phyloP scores from a whole-genome alignment of 1,140 invertebrate genomes.

The Grapholita molesta region DNA sequence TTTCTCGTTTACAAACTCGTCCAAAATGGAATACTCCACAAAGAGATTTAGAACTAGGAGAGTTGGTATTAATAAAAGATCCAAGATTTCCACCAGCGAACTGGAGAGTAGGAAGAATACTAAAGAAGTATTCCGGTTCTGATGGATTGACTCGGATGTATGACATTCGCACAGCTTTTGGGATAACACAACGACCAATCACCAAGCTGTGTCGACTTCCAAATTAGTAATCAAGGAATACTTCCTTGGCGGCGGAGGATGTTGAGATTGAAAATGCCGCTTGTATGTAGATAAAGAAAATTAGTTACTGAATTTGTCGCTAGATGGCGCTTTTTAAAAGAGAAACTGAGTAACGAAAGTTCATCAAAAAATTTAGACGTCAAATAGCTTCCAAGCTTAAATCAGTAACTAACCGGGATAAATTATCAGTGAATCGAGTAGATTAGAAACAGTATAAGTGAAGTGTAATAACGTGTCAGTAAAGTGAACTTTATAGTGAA shows the following conservation, averaged over 20 bases:
- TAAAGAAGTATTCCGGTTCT: not conserved
- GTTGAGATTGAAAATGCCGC: constrained; percentile 27
- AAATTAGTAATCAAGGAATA: not conserved
- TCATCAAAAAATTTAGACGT: too few species aligned
- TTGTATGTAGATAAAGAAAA: too few species aligned
- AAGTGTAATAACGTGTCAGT: too few species aligned
- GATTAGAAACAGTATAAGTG: too few species aligned
- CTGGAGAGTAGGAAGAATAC: not conserved
- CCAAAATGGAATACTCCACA: not conserved
- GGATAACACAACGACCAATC: not conserved
- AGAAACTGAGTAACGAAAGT: too few species aligned
- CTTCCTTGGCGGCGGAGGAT: constrained; percentile 27
- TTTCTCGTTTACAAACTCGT: not conserved
- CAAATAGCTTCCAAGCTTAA: too few species aligned
- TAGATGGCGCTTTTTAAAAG: too few species aligned
- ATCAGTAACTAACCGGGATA: too few species aligned
- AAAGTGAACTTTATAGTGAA: too few species aligned
- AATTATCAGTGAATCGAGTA: too few species aligned
- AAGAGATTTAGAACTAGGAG: not conserved
- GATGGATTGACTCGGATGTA: not conserved
- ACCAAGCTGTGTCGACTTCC: not conserved
- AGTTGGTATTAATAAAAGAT: not conserved
- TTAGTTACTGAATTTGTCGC: too few species aligned
- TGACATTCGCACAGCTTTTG: not conserved
- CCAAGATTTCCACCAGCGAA: not conserved